Percentiles rank a stretch among this genome's conserved stretches.
Conservation (phyloP, 1,140 invertebrate species). For the Euschistus heros region DNA sequence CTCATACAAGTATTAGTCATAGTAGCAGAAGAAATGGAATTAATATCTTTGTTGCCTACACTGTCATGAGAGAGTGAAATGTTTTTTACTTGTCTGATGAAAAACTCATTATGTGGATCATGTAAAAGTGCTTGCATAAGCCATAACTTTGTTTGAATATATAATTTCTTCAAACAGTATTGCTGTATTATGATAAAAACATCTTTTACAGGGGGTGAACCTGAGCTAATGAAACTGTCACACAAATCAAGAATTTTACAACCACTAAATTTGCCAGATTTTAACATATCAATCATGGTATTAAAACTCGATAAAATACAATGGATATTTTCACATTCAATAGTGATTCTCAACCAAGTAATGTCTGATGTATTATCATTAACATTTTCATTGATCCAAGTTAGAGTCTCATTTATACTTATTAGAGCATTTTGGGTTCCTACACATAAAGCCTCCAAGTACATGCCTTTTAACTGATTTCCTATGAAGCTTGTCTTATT, state of each 20-base stretch:
- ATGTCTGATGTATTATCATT: too few species aligned
- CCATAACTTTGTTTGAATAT: slow-evolving; percentile 16
- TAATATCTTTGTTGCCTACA: not conserved
- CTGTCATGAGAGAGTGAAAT: not conserved
- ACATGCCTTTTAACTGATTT: too few species aligned
- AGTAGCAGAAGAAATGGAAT: not conserved
- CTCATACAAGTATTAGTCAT: not conserved
- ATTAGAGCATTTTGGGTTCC: too few species aligned
- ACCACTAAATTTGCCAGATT: slow-evolving; percentile 7
- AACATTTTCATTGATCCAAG: too few species aligned
- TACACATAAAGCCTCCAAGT: too few species aligned
- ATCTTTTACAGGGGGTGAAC: not conserved
- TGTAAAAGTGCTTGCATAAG: slow-evolving; percentile 13
- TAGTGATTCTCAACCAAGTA: too few species aligned
- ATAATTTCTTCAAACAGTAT: slow-evolving; percentile 14
- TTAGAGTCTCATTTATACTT: too few species aligned
- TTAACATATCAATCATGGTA: not conserved
- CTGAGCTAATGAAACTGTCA: not conserved
- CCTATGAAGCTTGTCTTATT: too few species aligned
- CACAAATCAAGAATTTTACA: slow-evolving; percentile 19
- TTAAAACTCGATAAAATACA: not conserved
- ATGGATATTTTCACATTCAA: not conserved
- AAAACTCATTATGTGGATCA: slow-evolving; percentile 16
- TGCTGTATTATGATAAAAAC: slow-evolving; percentile 12
- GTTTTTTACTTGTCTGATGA: not conserved